Conservation (phyloP, 2,888 invertebrate species). For the Eucera pruinosa region DNA sequence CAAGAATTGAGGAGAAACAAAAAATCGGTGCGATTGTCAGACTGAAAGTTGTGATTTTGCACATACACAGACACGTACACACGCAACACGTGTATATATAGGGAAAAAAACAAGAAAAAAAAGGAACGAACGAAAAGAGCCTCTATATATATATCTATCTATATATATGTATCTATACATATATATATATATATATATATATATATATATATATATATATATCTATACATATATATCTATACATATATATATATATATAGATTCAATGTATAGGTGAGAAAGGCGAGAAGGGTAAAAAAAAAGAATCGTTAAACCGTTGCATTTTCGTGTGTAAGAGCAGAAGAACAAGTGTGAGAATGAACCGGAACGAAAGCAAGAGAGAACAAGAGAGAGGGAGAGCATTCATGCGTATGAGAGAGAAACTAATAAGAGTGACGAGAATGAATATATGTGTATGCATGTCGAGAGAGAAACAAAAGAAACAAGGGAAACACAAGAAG, state of each 20-base stretch:
- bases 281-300: neutral
- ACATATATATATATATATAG: no score
- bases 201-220: no score
- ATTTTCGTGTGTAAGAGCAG: conserved; percentile 56
- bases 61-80: conserved; percentile 68
- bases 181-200: no score
- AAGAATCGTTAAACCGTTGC: conserved; percentile 65
- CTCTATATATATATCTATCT: no score
- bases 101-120: conserved; percentile 22
- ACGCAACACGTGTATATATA: conserved; percentile 60
- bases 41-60: conserved; percentile 78
- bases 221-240: no score
- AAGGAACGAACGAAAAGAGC: neutral
- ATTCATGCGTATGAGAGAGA: neutral
- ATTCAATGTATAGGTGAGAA: no score
- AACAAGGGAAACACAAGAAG: neutral
- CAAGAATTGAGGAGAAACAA: conserved; percentile 24
- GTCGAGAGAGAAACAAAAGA: neutral
- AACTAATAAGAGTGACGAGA: conserved; percentile 9
- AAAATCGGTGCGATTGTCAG: conserved; percentile 72
- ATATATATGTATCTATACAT: no score
- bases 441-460: conserved; percentile 10
- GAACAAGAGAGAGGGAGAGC: conserved; percentile 2
- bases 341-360: conserved; percentile 13
- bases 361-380: neutral